Evolutionary conservation across 2,113 vertebrate species (phyloP).

Genomic region (Leptosomus discolor): DNA sequence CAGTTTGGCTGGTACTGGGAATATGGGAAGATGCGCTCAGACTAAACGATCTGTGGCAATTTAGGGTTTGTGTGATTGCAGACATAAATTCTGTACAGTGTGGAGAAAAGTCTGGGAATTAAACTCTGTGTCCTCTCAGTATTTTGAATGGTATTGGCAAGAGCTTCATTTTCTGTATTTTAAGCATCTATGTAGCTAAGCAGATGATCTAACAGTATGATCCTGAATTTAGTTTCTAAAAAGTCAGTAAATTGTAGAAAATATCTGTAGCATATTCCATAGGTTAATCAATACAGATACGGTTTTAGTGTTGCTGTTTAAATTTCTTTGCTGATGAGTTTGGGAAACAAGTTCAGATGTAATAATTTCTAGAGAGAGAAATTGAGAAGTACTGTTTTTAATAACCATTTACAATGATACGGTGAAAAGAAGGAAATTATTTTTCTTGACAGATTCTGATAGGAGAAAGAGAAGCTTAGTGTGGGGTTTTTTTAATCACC

Average conservation of each 20-base stretch:
- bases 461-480: constrained; percentile 13
- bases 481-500: constrained; percentile 3
- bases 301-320: not conserved
- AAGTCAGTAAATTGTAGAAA: constrained; percentile 11
- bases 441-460: constrained; percentile 45
- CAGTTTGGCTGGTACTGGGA: not conserved
- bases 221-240: constrained; percentile 6
- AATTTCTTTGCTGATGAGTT: constrained; percentile 25
- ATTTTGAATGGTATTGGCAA: not conserved
- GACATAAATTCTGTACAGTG: not conserved
- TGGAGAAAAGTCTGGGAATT: not conserved
- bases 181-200: constrained; percentile 10
- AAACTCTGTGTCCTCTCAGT: not conserved
- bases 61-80: not conserved
- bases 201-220: constrained; percentile 18
- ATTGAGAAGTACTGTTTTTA: constrained; percentile 21
- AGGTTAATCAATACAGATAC: not conserved
- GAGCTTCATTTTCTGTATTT: not conserved
- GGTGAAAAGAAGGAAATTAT: constrained; percentile 36
- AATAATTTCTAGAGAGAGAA: constrained; percentile 15
- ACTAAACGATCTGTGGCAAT: not conserved
- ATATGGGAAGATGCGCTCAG: not conserved
- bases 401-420: constrained; percentile 6
- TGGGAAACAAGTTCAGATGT: constrained; percentile 20
- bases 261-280: not conserved